Percentiles rank a stretch among this genome's conserved stretches.
These are phyloP conservation scores for Lichenostomus cassidix DNA, from an alignment of 2,113 vertebrate species.

Conservation along the genomic window DNA sequence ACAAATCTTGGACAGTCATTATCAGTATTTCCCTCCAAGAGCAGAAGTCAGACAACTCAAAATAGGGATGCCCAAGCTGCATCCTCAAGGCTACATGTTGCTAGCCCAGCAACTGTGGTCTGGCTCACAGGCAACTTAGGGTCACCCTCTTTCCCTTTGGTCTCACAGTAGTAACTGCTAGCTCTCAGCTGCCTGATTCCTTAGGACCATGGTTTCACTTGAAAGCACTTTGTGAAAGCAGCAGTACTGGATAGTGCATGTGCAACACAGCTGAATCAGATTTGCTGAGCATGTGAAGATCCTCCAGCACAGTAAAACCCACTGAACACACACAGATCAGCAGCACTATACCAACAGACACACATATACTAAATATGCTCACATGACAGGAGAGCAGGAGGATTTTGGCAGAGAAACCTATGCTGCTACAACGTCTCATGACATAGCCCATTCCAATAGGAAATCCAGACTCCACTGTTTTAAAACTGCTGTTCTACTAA, in stretches of 20 bases:
- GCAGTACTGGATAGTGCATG: neutral
- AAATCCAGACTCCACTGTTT: neutral
- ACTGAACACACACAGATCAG: neutral
- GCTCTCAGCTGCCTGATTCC: neutral
- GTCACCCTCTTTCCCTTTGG: neutral
- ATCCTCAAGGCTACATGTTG: neutral
- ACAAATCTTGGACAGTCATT: neutral
- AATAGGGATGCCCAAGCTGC: neutral
- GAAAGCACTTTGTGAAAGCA: neutral
- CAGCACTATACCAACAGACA: neutral
- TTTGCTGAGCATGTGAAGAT: neutral
- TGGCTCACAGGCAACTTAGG: neutral
- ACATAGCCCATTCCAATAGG: neutral
- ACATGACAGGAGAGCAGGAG: neutral
- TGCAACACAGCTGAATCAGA: neutral
- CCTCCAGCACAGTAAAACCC: neutral
- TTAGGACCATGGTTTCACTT: rapidly evolving
- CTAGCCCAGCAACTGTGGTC: neutral
- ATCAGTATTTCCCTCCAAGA: neutral
- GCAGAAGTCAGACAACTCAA: neutral
- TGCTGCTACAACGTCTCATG: neutral
- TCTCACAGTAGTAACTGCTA: neutral
- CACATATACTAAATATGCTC: neutral
- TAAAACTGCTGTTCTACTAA: neutral
- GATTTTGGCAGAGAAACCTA: neutral